Evolutionary conservation across 2,113 vertebrate species (phyloP).

Genomic region (Thymallus thymallus): DNA sequence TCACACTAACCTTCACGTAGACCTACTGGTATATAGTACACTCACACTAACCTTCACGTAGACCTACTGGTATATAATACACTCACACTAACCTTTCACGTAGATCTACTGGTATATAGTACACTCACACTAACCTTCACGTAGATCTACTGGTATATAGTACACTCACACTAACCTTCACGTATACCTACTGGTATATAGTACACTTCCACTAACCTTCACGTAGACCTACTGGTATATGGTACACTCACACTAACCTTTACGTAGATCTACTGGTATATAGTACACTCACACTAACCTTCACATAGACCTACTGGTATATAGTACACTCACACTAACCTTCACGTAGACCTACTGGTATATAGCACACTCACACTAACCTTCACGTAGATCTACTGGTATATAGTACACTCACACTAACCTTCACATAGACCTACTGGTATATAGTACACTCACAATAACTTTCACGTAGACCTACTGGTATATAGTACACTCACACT

Average conservation of each 20-base stretch:
- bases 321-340: constrained; percentile 26
- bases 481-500: constrained; percentile 24
- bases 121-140: constrained; percentile 25
- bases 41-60: constrained; percentile 24
- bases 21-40: constrained; percentile 7
- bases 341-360: constrained; percentile 3
- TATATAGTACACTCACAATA: constrained; percentile 25
- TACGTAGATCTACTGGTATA: not conserved
- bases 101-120: constrained; percentile 5
- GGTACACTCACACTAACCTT: constrained; percentile 26
- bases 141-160: constrained; percentile 3
- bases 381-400: constrained; percentile 3
- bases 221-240: not conserved
- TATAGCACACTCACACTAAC: constrained; percentile 25
- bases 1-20: constrained; percentile 24
- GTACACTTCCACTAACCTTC: constrained; percentile 27
- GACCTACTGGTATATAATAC: constrained; percentile 7
- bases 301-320: constrained; percentile 1
- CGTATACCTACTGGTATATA: not conserved
- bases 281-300: constrained; percentile 27
- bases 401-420: constrained; percentile 25
- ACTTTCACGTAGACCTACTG: constrained; percentile 5
- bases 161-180: constrained; percentile 26
- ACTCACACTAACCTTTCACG: constrained; percentile 25
- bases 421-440: constrained; percentile 4